A percentile compares a stretch with the other conserved stretches of the same genome.
Conservation (phyloP, 2,888 invertebrate genomes). For the Eristalinus sepulchralis region DNA sequence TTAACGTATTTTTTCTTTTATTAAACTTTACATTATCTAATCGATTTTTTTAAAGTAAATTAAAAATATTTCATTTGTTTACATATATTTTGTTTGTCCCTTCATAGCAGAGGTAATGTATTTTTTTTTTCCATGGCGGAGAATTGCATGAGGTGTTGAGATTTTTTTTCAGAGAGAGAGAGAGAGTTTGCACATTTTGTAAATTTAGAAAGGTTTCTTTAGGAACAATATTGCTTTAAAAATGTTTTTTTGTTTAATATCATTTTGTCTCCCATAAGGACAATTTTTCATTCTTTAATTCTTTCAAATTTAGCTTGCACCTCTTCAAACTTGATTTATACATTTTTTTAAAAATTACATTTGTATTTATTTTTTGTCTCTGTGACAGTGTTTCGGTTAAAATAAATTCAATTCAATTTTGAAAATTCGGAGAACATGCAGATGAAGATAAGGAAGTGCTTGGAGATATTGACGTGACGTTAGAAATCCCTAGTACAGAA, state of each 20-base stretch:
- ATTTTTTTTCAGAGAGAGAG: neutral
- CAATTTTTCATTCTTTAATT: slow-evolving; percentile 3
- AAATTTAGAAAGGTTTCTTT: slow-evolving; percentile 46
- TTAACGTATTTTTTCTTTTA: slow-evolving; percentile 26
- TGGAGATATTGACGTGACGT: neutral
- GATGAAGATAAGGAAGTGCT: neutral
- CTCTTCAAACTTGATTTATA: slow-evolving; percentile 17
- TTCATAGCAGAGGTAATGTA: slow-evolving; percentile 53
- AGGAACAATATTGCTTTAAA: slow-evolving; percentile 51
- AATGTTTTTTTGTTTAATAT: slow-evolving; percentile 19
- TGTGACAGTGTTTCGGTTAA: neutral
- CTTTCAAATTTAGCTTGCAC: slow-evolving; percentile 27
- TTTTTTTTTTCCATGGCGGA: slow-evolving; percentile 34
- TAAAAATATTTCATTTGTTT: slow-evolving; percentile 2
- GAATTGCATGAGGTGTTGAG: slow-evolving; percentile 53
- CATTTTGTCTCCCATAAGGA: slow-evolving; percentile 11
- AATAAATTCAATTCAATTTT: neutral
- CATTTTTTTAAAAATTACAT: slow-evolving; percentile 21
- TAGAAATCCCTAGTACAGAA: too few species aligned
- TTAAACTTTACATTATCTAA: slow-evolving; percentile 36
- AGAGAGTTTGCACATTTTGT: neutral
- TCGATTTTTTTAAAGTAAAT: slow-evolving; percentile 26
- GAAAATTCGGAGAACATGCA: neutral
- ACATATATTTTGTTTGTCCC: neutral
- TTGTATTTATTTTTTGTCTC: slow-evolving; percentile 12